phyloP scores from a whole-genome alignment of 2,113 vertebrate species.

The Oncorhynchus clarkii region DNA sequence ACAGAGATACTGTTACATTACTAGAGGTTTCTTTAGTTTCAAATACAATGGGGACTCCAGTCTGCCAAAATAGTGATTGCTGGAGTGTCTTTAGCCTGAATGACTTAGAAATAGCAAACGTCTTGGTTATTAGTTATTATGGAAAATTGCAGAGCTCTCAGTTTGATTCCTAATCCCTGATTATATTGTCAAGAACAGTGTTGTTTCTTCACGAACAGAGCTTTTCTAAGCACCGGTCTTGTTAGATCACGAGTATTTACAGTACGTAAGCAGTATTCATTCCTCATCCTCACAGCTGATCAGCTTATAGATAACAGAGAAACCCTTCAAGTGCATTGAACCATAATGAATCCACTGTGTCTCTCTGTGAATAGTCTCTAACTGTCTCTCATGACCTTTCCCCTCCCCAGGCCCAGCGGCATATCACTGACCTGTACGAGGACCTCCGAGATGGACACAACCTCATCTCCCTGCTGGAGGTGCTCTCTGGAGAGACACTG shows the following conservation, averaged over 20 bases:
- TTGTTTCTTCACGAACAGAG: no score
- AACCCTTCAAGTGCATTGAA: neutral
- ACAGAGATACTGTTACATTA: neutral
- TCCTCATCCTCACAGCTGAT: no score
- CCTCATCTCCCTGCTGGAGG: constrained; percentile 95
- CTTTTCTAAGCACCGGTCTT: no score
- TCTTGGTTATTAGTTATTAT: no score
- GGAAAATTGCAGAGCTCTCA: no score
- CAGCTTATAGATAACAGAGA: neutral
- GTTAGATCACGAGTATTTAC: no score
- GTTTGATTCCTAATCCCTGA: no score
- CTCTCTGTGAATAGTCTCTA: neutral
- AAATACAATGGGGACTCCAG: neutral
- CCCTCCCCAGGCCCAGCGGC: constrained; percentile 80
- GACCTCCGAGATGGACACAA: constrained; percentile 96
- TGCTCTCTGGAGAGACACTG: constrained; percentile 93
- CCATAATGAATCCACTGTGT: neutral
- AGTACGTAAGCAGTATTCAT: no score
- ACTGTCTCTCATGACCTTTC: neutral
- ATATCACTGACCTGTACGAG: constrained; percentile 92
- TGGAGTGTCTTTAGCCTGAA: no score
- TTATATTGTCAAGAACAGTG: no score
- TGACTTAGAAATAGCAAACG: no score
- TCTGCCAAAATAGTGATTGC: no score
- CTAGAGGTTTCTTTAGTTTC: neutral